Conservation (phyloP, 2,888 invertebrate genomes). For the Drosophila percnosoma region DNA sequence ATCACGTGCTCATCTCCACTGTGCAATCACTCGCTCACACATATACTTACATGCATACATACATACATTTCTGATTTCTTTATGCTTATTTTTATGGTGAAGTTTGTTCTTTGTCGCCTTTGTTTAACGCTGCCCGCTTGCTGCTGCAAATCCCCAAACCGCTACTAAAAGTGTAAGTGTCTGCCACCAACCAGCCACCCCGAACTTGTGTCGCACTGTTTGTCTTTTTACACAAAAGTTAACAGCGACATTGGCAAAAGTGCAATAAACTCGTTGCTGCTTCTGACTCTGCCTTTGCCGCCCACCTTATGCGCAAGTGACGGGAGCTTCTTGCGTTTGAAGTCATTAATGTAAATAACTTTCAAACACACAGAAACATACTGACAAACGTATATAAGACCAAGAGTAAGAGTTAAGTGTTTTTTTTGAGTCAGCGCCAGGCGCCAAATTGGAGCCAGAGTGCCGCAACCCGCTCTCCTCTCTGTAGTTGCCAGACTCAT, state of each 20-base stretch:
- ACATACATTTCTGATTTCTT: slow-evolving; percentile 45
- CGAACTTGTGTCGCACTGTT: slow-evolving; percentile 56
- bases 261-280: slow-evolving; percentile 72
- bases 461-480: slow-evolving; percentile 18
- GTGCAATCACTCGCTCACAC: neutral
- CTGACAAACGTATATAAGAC: slow-evolving; percentile 24
- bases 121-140: slow-evolving; percentile 45
- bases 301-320: slow-evolving; percentile 51
- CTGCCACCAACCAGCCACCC: slow-evolving; percentile 34
- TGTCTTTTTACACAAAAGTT: slow-evolving; percentile 60
- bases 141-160: slow-evolving; percentile 42
- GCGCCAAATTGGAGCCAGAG: slow-evolving; percentile 33
- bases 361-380: slow-evolving; percentile 2
- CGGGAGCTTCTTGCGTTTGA: slow-evolving; percentile 52
- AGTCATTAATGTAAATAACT: slow-evolving; percentile 55
- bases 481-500: slow-evolving; percentile 35
- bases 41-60: neutral
- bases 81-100: slow-evolving; percentile 39
- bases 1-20: neutral
- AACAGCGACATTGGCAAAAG: slow-evolving; percentile 65
- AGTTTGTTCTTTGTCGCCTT: slow-evolving; percentile 72
- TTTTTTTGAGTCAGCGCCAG: slow-evolving; percentile 37
- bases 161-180: slow-evolving; percentile 71
- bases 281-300: slow-evolving; percentile 6
- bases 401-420: slow-evolving; percentile 16